Conservation (phyloP, 2,113 vertebrate species). For the Sula dactylatra region DNA sequence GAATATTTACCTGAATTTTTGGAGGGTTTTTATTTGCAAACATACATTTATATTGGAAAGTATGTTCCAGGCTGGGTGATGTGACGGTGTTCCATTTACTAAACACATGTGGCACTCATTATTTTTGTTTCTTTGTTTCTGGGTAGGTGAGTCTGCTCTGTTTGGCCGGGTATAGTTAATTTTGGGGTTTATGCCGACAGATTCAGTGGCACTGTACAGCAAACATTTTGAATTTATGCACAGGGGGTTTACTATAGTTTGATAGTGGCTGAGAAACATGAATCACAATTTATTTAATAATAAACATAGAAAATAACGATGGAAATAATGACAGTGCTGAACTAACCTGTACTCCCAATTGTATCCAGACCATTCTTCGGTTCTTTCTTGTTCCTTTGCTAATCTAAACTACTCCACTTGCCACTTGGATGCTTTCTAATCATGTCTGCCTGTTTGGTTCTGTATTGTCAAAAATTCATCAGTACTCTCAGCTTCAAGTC, state of each 20-base stretch:
- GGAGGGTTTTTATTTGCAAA: background rate
- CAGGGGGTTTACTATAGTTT: background rate
- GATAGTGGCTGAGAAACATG: background rate
- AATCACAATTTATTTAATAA: background rate
- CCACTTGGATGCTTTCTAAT: background rate
- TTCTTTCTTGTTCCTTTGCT: background rate
- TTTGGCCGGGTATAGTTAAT: background rate
- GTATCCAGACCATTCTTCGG: background rate
- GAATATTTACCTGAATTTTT: background rate
- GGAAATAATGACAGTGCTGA: background rate
- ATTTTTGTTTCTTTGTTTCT: background rate
- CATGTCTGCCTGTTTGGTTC: background rate
- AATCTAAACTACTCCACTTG: background rate
- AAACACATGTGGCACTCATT: background rate
- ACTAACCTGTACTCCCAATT: background rate
- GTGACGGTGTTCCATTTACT: background rate
- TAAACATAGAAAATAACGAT: background rate
- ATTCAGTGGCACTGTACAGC: background rate
- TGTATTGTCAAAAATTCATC: background rate
- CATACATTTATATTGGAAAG: background rate
- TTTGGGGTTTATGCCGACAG: background rate
- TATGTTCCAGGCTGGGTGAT: background rate
- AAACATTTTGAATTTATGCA: background rate
- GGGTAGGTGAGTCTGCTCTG: background rate
- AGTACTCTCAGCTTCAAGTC: background rate